Evolutionary conservation across 2,797 vertebrate species (phyloP), one percentile per base, ranked within the genome.

Genomic region (Eleutherodactylus coqui): DNA sequence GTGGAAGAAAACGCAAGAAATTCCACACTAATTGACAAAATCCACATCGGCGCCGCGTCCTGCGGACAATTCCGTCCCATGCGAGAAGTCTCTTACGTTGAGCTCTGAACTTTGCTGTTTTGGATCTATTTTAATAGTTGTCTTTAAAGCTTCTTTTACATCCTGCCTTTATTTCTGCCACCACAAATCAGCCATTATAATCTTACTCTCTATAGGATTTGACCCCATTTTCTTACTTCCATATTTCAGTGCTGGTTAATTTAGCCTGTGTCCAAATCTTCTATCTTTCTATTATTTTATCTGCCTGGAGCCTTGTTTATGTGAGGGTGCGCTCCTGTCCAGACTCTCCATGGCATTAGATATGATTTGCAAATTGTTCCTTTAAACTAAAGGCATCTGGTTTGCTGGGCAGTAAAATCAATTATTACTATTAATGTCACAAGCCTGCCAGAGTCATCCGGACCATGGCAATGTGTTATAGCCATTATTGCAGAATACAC

Each of bases 331-430:
- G 82, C 70, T 81, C 70, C 69, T 85, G 82, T 87, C 82, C 82
- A 84, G 75, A 84, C 82, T 87, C 69, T 69, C 70, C 82, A 79
- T 27, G 21, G 82, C 70, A 29, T n/a, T 67, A 80, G 82, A 69
- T 87, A 75, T 87, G 86, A 87, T 87, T 81, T 84, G 77, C 67
- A 87, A 87, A 87, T 87, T 73, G 69, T 84, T 81, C 45, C 78
- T 84, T 87, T 87, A 87, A 87, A 87, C 86, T 87, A 81, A 79
- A 87, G 86, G 86, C 86, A 87, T 87, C 86, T 87, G 86, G 86
- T 87, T 87, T 84, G 86, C 60, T 87, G 86, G 86, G 70, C 86
- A 85, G 82, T 85, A 75, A 87, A 87, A 87, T 87, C 86, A 87
- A 87, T 87, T 87, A 87, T 87, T 80, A 79, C 86, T 87, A 84